Conservation (phyloP, 64 coral and sea anemone genomes). For the Stylophora pistillata region DNA sequence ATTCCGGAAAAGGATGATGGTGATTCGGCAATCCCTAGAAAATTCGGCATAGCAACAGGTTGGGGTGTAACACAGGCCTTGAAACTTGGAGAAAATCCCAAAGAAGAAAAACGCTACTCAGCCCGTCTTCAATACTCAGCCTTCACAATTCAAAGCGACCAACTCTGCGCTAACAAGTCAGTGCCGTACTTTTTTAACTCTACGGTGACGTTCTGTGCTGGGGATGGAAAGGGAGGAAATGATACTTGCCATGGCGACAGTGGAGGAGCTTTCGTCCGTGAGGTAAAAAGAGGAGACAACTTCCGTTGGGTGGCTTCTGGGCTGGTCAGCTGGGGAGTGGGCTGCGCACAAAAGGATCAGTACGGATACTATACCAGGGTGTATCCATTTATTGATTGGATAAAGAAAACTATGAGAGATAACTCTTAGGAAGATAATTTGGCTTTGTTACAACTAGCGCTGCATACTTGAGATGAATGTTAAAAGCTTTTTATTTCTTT, state of each 20-base stretch:
- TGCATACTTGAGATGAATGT: too few species aligned
- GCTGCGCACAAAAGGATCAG: conserved; percentile 44
- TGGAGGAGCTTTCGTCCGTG: conserved; percentile 61
- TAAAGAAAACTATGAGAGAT: conserved; percentile 36
- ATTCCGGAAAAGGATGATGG: conserved; percentile 33
- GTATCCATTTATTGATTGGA: conserved; percentile 58
- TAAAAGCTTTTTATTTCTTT: too few species aligned
- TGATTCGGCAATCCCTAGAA: not conserved
- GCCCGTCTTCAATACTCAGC: conserved; percentile 8
- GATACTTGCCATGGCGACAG: conserved; percentile 54
- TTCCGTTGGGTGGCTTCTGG: conserved; percentile 46
- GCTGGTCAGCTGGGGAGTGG: conserved; percentile 66
- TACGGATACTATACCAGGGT: conserved; percentile 60
- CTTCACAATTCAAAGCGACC: conserved; percentile 10
- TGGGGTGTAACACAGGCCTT: conserved; percentile 36
- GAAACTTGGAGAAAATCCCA: not conserved
- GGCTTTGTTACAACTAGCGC: too few species aligned
- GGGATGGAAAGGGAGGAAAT: conserved; percentile 44
- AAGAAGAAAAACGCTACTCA: not conserved
- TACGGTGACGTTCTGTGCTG: conserved; percentile 54
- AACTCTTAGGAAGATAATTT: not conserved
- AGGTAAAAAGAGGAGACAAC: not conserved
- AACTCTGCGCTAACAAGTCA: not conserved
- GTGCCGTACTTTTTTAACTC: not conserved
- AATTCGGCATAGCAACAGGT: conserved; percentile 21